phyloP scores from a whole-genome alignment of 2,113 vertebrate species.

The Zapornia atra region DNA sequence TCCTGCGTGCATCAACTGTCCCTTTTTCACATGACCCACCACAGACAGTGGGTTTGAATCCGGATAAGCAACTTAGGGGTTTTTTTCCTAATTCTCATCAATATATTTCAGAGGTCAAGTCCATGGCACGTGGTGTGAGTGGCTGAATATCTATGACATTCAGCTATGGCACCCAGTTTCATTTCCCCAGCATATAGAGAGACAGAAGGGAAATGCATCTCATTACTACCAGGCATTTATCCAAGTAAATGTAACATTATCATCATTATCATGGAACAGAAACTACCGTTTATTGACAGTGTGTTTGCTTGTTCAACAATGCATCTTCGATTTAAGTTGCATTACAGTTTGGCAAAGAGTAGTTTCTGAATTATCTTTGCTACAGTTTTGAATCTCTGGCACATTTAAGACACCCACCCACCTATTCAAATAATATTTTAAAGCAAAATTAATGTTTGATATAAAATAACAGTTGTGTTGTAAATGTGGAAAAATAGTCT shows the following conservation, averaged over 20 bases:
- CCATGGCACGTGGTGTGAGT: neutral
- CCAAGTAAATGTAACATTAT: neutral
- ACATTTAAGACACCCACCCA: conserved; percentile 36
- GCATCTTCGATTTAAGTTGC: neutral
- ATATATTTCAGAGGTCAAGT: neutral
- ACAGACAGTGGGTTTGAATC: neutral
- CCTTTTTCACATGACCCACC: neutral
- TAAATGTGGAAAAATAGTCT: conserved; percentile 81
- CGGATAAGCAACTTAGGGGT: neutral
- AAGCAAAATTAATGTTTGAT: conserved; percentile 75
- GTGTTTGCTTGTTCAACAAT: conserved; percentile 13
- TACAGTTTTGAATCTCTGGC: conserved; percentile 17
- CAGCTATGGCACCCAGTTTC: neutral
- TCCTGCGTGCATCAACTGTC: neutral
- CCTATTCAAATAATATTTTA: conserved; percentile 70
- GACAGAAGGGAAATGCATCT: neutral
- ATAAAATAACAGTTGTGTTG: conserved; percentile 76
- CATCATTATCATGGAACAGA: neutral
- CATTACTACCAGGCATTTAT: neutral
- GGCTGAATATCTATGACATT: neutral
- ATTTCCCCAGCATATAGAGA: neutral
- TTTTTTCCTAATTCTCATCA: neutral
- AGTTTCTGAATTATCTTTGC: conserved; percentile 17
- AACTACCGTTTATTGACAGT: conserved; percentile 16
- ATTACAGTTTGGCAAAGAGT: conserved; percentile 27